Percentiles rank a stretch among this genome's conserved stretches.
Evolutionary conservation across 2,113 vertebrate genomes (phyloP).

Genomic region (Cryptotis parvus): DNA sequence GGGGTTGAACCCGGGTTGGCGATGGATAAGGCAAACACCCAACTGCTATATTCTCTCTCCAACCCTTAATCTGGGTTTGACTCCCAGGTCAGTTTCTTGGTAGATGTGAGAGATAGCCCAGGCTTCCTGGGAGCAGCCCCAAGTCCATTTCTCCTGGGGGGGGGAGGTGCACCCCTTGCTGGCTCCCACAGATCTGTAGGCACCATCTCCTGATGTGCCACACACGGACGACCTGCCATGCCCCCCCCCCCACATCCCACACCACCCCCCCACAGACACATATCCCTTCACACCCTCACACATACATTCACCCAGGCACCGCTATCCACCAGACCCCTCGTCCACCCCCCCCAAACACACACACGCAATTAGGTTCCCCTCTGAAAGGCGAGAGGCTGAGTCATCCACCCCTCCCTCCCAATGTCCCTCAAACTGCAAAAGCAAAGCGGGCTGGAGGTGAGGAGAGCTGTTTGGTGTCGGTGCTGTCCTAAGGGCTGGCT

Average conservation of each 20-base stretch:
- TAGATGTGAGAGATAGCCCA: background rate
- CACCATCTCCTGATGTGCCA: background rate
- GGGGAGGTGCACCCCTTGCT: background rate
- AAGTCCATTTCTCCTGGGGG: background rate
- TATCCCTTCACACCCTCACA: too few relatives aligned
- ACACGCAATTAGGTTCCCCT: background rate
- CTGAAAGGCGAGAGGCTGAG: background rate
- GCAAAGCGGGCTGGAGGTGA: background rate
- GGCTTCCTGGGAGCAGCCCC: background rate
- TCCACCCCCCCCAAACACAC: too few relatives aligned
- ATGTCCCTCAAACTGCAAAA: conserved; percentile 7
- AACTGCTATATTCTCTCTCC: too few relatives aligned
- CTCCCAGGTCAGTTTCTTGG: background rate
- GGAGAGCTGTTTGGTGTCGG: background rate
- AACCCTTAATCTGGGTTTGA: background rate
- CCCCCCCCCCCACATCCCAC: background rate
- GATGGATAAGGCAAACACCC: too few relatives aligned
- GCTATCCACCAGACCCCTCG: too few relatives aligned
- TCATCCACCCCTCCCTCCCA: background rate
- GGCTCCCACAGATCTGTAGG: background rate
- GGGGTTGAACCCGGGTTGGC: too few relatives aligned
- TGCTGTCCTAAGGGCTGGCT: background rate
- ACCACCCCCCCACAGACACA: too few relatives aligned
- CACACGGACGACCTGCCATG: background rate
- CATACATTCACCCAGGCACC: too few relatives aligned